Percentiles rank a stretch among this genome's conserved stretches.
Evolutionary conservation across 2,113 vertebrate genomes (phyloP).

Genomic region (Peromyscus californicus): DNA sequence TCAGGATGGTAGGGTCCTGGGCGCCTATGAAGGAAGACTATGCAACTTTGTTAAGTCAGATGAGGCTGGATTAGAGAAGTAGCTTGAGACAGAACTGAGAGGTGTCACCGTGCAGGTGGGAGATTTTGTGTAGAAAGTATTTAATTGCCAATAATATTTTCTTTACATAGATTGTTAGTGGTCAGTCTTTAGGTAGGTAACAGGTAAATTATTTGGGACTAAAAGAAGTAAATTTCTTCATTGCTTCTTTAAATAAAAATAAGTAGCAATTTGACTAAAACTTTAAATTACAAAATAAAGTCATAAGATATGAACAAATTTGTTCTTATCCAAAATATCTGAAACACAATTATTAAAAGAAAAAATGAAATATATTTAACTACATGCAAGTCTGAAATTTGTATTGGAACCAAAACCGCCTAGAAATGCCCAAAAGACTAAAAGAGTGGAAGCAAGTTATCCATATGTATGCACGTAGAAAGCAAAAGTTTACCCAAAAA

Average conservation of each 20-base stretch:
- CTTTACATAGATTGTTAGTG: not conserved
- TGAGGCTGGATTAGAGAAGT: not conserved
- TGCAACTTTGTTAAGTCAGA: not conserved
- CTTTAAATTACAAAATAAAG: constrained; percentile 26
- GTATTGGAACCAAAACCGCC: not conserved
- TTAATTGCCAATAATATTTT: not conserved
- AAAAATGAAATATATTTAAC: not conserved
- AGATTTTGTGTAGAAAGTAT: not conserved
- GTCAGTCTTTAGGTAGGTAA: not conserved
- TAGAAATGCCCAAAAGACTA: not conserved
- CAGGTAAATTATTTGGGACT: not conserved
- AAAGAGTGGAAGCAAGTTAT: not conserved
- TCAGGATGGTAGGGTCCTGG: not conserved
- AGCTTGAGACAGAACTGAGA: not conserved
- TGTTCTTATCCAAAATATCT: not conserved
- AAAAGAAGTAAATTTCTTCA: not conserved
- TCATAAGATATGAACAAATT: not conserved
- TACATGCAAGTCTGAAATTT: constrained; percentile 26
- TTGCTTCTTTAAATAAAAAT: not conserved
- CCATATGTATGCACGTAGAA: not conserved
- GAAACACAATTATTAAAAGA: constrained; percentile 6
- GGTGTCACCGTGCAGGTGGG: no score
- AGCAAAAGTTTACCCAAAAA: not conserved
- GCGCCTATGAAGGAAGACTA: not conserved
- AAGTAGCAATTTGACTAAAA: not conserved